phyloP scores from a whole-genome alignment of 2,797 vertebrate genomes.

The Stomatorhinus walkeri region DNA sequence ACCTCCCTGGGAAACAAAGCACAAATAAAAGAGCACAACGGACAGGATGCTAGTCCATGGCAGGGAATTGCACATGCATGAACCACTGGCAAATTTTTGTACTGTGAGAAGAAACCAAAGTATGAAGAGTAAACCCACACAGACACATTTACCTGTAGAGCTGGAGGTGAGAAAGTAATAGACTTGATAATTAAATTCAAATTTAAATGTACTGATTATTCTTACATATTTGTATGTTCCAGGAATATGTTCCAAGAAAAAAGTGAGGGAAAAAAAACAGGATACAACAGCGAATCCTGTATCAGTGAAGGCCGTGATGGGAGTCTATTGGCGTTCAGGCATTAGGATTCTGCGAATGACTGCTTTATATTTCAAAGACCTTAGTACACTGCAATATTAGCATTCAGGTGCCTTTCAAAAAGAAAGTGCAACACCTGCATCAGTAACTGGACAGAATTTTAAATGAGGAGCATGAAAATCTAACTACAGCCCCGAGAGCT shows the following conservation, averaged over 20 bases:
- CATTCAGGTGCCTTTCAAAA: slow-evolving; percentile 70
- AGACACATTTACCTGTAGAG: not conserved
- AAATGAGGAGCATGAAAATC: slow-evolving; percentile 45
- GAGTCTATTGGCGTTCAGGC: slow-evolving; percentile 65
- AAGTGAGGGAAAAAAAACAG: slow-evolving; percentile 38
- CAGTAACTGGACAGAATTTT: slow-evolving; percentile 64
- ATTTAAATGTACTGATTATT: not conserved
- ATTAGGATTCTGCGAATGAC: slow-evolving; percentile 63
- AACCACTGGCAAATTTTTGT: not conserved
- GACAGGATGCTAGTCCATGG: not conserved
- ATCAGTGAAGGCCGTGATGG: slow-evolving; percentile 49
- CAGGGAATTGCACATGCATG: not conserved
- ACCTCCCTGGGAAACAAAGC: not conserved
- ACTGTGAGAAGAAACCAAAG: not conserved
- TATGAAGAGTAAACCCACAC: not conserved
- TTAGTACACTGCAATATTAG: slow-evolving; percentile 66
- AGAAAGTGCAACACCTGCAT: slow-evolving; percentile 61
- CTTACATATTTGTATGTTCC: not conserved
- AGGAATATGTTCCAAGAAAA: too few species aligned
- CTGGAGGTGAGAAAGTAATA: not conserved
- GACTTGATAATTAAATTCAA: not conserved
- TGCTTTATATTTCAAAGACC: slow-evolving; percentile 69
- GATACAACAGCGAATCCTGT: slow-evolving; percentile 39
- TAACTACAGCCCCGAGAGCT: slow-evolving; percentile 45
- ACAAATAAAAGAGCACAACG: not conserved